Evolutionary conservation across 35 echinoderm and acorn worm species (phyloP).

Genomic region (Apostichopus californicus): DNA sequence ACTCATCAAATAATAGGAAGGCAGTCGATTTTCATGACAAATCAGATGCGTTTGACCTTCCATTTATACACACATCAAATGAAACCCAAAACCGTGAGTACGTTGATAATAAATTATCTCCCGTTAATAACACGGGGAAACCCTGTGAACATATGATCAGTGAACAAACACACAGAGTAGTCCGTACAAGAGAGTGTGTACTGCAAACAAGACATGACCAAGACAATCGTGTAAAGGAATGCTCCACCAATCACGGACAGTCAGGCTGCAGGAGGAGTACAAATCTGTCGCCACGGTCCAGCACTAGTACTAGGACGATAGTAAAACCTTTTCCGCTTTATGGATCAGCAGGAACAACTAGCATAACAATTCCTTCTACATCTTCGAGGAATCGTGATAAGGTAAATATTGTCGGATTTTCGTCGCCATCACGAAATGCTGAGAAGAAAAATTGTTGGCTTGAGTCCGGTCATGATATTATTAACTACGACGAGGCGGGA

Average conservation of each 20-base stretch:
- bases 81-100: conserved; percentile 33
- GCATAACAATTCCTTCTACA: neutral
- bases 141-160: conserved; percentile 48
- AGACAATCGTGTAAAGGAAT: conserved; percentile 26
- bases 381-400: conserved; percentile 46
- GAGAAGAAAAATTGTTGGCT: conserved; percentile 24
- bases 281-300: conserved; percentile 27
- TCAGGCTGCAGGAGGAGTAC: neutral
- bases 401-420: conserved; percentile 57
- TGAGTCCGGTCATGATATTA: conserved; percentile 17
- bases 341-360: conserved; percentile 18
- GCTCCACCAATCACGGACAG: conserved; percentile 31
- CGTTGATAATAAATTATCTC: conserved; percentile 53
- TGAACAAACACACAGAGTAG: conserved; percentile 30
- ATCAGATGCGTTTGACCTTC: conserved; percentile 51
- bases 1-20: neutral
- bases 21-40: conserved; percentile 30
- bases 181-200: neutral
- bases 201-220: conserved; percentile 48
- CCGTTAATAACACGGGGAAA: conserved; percentile 54
- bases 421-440: conserved; percentile 50
- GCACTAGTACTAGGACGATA: conserved; percentile 4
- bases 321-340: conserved; percentile 52
- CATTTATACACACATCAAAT: conserved; percentile 31
- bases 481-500: conserved; percentile 13